Evolutionary conservation across 2,888 invertebrate genomes (phyloP), one percentile per base, ranked within the genome.

Genomic region (Hydriomena furcata): DNA sequence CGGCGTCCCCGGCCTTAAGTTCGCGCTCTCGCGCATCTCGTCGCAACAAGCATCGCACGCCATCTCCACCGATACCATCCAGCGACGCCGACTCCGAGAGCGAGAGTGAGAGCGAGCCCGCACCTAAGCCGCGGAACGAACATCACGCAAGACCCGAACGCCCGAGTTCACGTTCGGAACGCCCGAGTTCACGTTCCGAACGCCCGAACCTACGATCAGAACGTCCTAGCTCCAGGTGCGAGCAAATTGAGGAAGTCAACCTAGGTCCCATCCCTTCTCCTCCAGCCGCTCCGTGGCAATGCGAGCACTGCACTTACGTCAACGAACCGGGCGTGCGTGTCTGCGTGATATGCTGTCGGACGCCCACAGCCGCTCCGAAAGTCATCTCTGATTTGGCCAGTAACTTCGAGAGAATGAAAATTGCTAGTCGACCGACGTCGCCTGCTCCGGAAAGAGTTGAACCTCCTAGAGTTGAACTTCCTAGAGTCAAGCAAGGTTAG

Each of bases 251-350:
- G n/a, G 81, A 82, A 30, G 81, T 81, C 38, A 75, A 69, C 24
- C 65, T 79, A 23, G 88, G 86, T 1, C 83, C 81, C 1, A 86
- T 91, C 7, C 91, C 92, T 0, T 86, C 90, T 1, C 88, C 92
- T 7, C 93, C 93, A 0, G 84, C 79, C 27, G 84, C 92, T 7
- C 87, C 92, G 45, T 98, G 97, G 97, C 94, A 95, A 58, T 98
- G 97, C 77, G 96, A 96, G 70, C 96, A 97, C 71, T 98, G 97
- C 74, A 98, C 97, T 0, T 97, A 94, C 74, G 94, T 97, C 1
- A 98, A 98, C 74, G 94, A 95, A 53, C 87, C 95, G 0, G 95
- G 94, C 11, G 93, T 94, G 0, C 93, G 94, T 63, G 95, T 97
- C 27, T 97, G 97, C 73, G 91, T 92, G 7, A 93, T 97, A 40